These are phyloP conservation scores for Nesidiocoris tenuis DNA, from an alignment of 2,888 invertebrate genomes.

Conservation along the genomic window DNA sequence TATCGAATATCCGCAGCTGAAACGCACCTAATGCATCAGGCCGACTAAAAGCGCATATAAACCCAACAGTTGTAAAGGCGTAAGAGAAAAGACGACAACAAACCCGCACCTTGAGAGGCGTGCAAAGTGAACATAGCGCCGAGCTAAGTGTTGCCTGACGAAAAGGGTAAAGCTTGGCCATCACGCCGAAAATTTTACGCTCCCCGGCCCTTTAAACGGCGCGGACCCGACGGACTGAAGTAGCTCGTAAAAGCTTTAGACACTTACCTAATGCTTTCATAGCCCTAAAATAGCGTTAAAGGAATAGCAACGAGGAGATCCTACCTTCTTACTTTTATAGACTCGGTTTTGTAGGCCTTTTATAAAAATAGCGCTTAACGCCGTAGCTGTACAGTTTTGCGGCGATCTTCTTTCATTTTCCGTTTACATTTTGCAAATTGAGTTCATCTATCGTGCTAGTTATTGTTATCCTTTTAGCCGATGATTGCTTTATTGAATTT, in stretches of 20 bases:
- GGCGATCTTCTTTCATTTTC: background rate
- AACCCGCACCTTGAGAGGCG: background rate
- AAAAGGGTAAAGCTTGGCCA: background rate
- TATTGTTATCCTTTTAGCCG: too few relatives aligned
- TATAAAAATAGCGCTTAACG: background rate
- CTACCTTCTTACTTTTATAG: background rate
- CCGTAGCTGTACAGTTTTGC: background rate
- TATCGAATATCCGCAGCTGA: too few relatives aligned
- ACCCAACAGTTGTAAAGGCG: background rate
- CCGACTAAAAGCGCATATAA: background rate
- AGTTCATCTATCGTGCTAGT: too few relatives aligned
- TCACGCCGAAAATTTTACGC: background rate
- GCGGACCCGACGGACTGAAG: background rate
- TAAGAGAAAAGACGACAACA: background rate
- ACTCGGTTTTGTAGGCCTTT: background rate
- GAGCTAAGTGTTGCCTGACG: background rate
- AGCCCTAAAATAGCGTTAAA: background rate
- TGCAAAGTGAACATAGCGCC: background rate
- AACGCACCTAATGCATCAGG: too few relatives aligned
- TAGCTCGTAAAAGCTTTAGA: conserved; percentile 15
- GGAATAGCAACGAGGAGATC: background rate
- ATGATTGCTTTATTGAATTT: too few relatives aligned
- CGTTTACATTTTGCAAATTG: background rate
- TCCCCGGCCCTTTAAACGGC: background rate
- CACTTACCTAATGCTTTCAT: background rate